Base-by-base conservation (phyloP, 2,888 invertebrate genomes). In the Drosophila borborema region DNA sequence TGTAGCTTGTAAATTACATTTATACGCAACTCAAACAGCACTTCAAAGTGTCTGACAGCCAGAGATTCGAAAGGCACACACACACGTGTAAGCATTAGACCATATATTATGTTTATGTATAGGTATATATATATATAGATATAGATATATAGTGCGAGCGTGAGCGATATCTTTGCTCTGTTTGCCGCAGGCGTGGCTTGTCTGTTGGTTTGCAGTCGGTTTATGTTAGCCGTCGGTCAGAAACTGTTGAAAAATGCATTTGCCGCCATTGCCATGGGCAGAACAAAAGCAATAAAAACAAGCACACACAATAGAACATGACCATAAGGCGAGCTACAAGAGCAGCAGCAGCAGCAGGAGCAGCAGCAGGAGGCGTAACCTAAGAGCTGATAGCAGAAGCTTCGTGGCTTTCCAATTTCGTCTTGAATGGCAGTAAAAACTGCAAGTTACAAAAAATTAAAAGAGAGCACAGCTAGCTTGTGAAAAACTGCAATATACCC, bases 1-100 rank as follows among this genome's bases (percentile, higher is more conserved):
- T 78, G 84, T 78, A 81, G 81, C 84, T 36, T 84, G 77, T 84
- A 85, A 85, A 85, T 85, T 85, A 84, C 82, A 85, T 85, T 85
- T 85, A 85, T 82, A 81, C 81, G 72, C 84, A 85, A 80, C 84
- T 86, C 86, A 83, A 84, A 86, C 80, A 77, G 79, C 79, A 79
- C 86, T 84, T 61, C 65, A 79, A 82, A 79, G 72, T 73, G 31
- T 65, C 61, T 58, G 56, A 51, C 46, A 46, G 51, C 5, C 36
- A 43, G 60, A 14, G 18, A 49, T 12, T 16, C 40, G 45, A 20
- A 9, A 18, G 23, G 23, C 20, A 16, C 40, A 40, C 16, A 64
- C 58, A 34, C 58, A 40, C 31, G 58, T 34, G 45, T 1, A 5
- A 6, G 6, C 45, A 20, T 20, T 10, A 53, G 43, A 31, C 58